A percentile compares a stretch with the other conserved stretches of the same genome.
phyloP scores from a whole-genome alignment of 1,140 invertebrate species.

The Aphelenchoides fujianensis region DNA sequence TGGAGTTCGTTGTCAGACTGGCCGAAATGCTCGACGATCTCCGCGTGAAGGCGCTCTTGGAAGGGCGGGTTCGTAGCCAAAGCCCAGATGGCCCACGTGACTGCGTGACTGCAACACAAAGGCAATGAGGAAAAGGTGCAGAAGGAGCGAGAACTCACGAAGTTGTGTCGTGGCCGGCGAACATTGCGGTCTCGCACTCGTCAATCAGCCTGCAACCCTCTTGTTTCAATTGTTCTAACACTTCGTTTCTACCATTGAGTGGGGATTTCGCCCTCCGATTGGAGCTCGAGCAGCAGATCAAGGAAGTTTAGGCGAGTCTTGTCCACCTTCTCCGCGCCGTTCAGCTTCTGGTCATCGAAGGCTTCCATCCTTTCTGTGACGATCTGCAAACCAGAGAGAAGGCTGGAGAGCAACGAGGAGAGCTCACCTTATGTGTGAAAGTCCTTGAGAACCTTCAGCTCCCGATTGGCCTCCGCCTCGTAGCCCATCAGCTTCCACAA shows the following conservation, averaged over 20 bases:
- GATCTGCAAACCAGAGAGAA: constrained; percentile 29
- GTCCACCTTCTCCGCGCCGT: background rate
- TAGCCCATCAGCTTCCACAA: constrained; percentile 6
- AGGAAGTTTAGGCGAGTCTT: constrained; percentile 74
- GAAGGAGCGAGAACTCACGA: too few relatives aligned
- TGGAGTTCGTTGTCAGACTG: background rate
- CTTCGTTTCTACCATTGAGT: too few relatives aligned
- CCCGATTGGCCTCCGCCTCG: background rate
- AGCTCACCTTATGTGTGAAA: background rate
- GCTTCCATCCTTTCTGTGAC: constrained; percentile 18
- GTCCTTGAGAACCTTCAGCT: background rate
- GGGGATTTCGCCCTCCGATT: constrained; percentile 70
- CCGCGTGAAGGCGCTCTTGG: constrained; percentile 33
- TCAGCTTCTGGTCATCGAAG: background rate
- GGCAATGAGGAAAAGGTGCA: too few relatives aligned
- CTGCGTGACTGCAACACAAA: too few relatives aligned
- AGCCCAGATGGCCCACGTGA: constrained; percentile 36
- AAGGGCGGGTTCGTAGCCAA: constrained; percentile 35
- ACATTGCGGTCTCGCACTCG: constrained; percentile 68
- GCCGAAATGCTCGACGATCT: constrained; percentile 37
- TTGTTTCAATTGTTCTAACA: too few relatives aligned
- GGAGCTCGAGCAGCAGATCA: constrained; percentile 79
- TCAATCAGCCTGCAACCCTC: too few relatives aligned
- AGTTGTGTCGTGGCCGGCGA: constrained; percentile 37
- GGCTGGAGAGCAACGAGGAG: background rate